Base-by-base conservation (phyloP, 1,140 invertebrate species). In the Procambarus clarkii region DNA sequence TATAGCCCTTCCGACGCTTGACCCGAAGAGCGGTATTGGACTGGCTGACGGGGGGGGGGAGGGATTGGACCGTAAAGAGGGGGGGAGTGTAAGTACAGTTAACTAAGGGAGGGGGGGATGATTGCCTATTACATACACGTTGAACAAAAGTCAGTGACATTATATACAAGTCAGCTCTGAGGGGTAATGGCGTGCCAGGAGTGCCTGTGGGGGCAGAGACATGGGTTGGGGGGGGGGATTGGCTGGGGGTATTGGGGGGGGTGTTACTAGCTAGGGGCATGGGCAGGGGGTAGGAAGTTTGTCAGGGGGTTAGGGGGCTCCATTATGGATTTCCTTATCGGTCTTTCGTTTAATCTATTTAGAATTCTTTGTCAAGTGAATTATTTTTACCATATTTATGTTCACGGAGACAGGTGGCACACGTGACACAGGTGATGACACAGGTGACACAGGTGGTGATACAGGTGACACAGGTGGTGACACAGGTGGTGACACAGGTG, bases 111-210 rank as follows among this genome's bases (percentile, higher is more conserved):
- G 11, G 89, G 74, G 74, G 82, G 82, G 82, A 91, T 91, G 82
- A 86, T 91, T 85, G 58, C 82, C 82, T 86, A 48, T 91, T 86
- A 85, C 89, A 83, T 83, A 91, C 89, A 79, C 74, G 82, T 71
- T 45, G 81, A 76, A 91, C 89, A 91, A 91, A 80, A 80, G 82
- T 50, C 89, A 91, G 46, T 91, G 88, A 85, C 88, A 85, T 91
- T 78, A 91, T 74, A 44, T 80, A 79, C 54, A 64, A 85, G 88
- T 77, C 85, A 79, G 50, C 48, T 79, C 48, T 78, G 8, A 15
- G 15, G 15, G 34, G 46, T 24, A 24, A 18, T 34, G 69, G 60
- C 54, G 69, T 74, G 15, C 64, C 4, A 69, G 64, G 64, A 18
- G 64, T 69, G 15, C 13, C 13, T 69, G 64, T 18, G 15, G 21